Conservation (phyloP, 2,797 vertebrate genomes). For the Amblyraja radiata region DNA sequence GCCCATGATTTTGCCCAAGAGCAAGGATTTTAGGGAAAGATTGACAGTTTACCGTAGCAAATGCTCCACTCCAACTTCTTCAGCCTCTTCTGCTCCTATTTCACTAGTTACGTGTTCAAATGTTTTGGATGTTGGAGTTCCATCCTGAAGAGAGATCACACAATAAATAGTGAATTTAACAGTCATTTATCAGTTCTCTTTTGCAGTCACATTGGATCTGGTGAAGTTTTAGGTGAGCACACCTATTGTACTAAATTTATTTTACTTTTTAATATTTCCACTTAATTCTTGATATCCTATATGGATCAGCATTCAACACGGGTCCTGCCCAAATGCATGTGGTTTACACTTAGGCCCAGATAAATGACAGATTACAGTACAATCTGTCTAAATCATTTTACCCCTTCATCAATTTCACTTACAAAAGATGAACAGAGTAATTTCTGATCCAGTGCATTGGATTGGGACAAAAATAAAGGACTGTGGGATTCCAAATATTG, state of each 20-base stretch:
- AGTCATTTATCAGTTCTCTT: not conserved
- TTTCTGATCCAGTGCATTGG: not conserved
- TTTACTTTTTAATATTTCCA: not conserved
- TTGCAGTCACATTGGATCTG: not conserved
- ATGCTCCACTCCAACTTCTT: conserved; percentile 96
- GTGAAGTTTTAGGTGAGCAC: not conserved
- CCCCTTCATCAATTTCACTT: not conserved
- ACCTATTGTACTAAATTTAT: not conserved
- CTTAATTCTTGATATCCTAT: not conserved
- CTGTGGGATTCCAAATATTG: too few species aligned
- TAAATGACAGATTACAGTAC: not conserved
- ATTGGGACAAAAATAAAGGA: not conserved
- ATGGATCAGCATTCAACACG: too few species aligned
- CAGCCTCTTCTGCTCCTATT: conserved; percentile 93
- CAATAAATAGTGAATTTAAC: not conserved
- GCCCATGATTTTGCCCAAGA: not conserved
- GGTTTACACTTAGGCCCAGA: not conserved
- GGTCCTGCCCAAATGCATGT: not conserved
- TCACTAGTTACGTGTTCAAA: conserved; percentile 98
- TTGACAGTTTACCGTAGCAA: conserved; percentile 73
- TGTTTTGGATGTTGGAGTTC: conserved; percentile 94
- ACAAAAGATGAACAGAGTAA: not conserved
- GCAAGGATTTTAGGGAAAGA: not conserved
- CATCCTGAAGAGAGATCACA: conserved; percentile 65
- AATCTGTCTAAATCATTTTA: not conserved